phyloP scores from a whole-genome alignment of 2,113 vertebrate species.

The Xiphias gladius region DNA sequence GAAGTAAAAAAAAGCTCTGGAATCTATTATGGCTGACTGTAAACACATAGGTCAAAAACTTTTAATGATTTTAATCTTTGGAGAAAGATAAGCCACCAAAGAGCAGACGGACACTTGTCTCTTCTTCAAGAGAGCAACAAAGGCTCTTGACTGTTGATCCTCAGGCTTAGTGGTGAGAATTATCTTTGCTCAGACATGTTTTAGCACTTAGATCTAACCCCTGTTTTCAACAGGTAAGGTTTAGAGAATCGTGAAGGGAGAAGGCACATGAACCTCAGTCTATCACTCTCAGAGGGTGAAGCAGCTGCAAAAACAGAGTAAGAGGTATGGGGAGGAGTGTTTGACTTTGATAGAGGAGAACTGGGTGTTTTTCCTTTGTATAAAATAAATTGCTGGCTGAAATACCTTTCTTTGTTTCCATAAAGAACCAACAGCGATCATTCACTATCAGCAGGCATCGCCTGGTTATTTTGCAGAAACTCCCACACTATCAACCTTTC shows the following conservation, averaged over 20 bases:
- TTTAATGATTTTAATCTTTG: constrained; percentile 29
- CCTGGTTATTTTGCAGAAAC: not conserved
- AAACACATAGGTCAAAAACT: not conserved
- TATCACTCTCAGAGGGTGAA: constrained; percentile 1
- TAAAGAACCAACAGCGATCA: not conserved
- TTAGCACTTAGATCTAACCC: constrained; percentile 59
- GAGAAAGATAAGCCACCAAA: constrained; percentile 32
- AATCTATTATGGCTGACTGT: not conserved
- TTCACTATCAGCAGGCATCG: not conserved
- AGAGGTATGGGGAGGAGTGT: not conserved
- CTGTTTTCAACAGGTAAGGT: constrained; percentile 32
- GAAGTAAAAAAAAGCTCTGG: not conserved
- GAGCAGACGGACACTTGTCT: constrained; percentile 52
- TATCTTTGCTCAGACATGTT: constrained; percentile 56
- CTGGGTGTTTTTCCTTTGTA: not conserved
- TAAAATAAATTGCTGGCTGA: not conserved
- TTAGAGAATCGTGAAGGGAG: not conserved
- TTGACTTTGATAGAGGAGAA: not conserved
- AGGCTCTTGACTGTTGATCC: constrained; percentile 49
- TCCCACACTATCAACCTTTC: not conserved
- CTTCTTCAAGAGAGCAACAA: constrained; percentile 13
- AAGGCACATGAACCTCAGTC: constrained; percentile 22
- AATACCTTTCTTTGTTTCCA: not conserved
- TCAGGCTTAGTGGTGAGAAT: constrained; percentile 27
- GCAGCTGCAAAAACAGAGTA: not conserved